These are phyloP conservation scores for Actinia tenebrosa DNA, from an alignment of 64 coral and sea anemone genomes.

Conservation along the genomic window DNA sequence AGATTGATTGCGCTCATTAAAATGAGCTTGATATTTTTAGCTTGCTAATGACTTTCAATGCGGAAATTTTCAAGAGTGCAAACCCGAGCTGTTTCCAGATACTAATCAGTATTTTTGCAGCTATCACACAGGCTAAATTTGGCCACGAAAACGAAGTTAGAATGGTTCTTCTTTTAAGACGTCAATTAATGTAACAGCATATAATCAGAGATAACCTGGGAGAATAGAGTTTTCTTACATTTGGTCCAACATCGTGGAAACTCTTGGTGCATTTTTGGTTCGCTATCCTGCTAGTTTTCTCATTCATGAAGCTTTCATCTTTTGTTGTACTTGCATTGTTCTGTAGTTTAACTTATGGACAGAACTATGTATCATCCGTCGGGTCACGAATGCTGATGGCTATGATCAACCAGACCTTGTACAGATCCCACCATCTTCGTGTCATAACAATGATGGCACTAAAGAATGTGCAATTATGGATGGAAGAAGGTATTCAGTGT, in stretches of 20 bases:
- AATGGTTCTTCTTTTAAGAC: background rate
- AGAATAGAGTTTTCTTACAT: background rate
- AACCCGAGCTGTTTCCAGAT: background rate
- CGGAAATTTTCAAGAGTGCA: background rate
- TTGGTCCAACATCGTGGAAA: background rate
- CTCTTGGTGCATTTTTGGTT: background rate
- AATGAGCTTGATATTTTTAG: background rate
- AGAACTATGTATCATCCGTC: background rate
- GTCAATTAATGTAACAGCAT: background rate
- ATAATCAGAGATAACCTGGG: background rate
- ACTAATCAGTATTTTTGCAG: too few species aligned
- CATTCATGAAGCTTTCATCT: background rate
- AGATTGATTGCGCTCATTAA: background rate
- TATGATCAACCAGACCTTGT: background rate
- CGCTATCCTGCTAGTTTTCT: background rate
- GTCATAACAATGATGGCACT: background rate
- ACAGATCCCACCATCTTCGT: background rate
- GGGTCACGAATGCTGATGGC: background rate
- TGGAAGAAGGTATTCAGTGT: background rate
- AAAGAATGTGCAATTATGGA: background rate
- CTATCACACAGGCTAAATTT: background rate
- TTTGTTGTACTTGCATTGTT: background rate
- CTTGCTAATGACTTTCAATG: background rate
- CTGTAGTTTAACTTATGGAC: background rate
- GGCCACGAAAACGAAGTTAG: background rate